Percentiles rank a stretch among this genome's conserved stretches.
Conservation (phyloP, 2,797 vertebrate genomes). For the Limosa lapponica region DNA sequence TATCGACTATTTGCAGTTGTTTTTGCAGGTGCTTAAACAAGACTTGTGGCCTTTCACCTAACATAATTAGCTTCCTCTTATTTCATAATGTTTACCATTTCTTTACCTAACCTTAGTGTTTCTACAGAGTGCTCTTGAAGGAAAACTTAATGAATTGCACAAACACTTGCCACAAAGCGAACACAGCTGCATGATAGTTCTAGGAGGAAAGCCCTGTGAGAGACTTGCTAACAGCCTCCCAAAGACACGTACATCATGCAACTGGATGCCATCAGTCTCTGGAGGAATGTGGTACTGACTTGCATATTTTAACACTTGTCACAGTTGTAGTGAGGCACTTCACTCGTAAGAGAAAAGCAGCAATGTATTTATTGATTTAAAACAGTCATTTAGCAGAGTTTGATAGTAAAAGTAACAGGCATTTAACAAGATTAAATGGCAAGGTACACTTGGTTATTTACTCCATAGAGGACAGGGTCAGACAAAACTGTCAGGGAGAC, state of each 20-base stretch:
- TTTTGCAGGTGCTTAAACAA: slow-evolving; percentile 60
- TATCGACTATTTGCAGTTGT: background rate
- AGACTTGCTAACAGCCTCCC: slow-evolving; percentile 14
- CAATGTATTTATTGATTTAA: too few relatives aligned
- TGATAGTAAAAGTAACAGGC: too few relatives aligned
- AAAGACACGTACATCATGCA: slow-evolving; percentile 63
- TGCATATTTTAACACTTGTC: slow-evolving; percentile 64
- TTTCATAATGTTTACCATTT: slow-evolving; percentile 49
- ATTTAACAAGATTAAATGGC: too few relatives aligned
- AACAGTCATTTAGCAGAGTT: too few relatives aligned
- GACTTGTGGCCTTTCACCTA: background rate
- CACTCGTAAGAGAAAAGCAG: too few relatives aligned
- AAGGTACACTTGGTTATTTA: too few relatives aligned
- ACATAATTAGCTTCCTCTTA: slow-evolving; percentile 52
- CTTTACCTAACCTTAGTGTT: slow-evolving; percentile 53
- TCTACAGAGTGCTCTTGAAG: slow-evolving; percentile 69
- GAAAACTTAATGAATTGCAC: slow-evolving; percentile 70
- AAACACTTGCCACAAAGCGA: slow-evolving; percentile 77
- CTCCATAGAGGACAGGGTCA: too few relatives aligned
- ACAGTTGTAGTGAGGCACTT: too few relatives aligned
- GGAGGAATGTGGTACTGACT: slow-evolving; percentile 69
- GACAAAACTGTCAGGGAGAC: too few relatives aligned
- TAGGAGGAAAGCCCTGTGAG: background rate
- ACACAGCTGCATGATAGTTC: slow-evolving; percentile 65
- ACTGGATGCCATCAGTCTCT: slow-evolving; percentile 51